Conservation (phyloP, 2,113 vertebrate species). For the Lates calcarifer region DNA sequence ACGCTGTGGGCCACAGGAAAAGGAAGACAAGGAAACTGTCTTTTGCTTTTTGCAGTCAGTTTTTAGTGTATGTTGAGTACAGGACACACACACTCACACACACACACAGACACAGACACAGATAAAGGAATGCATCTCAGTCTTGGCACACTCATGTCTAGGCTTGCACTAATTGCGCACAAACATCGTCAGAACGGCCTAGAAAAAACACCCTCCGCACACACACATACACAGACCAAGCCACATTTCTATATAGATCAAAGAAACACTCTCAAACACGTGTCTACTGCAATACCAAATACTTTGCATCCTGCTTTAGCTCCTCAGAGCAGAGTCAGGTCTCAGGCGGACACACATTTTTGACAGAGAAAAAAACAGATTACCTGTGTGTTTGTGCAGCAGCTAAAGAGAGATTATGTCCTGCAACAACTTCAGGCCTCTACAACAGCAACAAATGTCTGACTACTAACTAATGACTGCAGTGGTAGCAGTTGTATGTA, state of each 20-base stretch:
- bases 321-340: constrained; percentile 13
- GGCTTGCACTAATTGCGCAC: constrained; percentile 65
- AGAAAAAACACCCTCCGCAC: constrained; percentile 18
- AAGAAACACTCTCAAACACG: constrained; percentile 42
- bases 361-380: constrained; percentile 39
- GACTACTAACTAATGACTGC: not conserved
- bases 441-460: not conserved
- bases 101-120: not conserved
- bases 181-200: constrained; percentile 34
- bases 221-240: not conserved
- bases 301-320: constrained; percentile 56
- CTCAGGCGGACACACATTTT: not conserved
- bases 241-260: constrained; percentile 62
- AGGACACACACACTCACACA: constrained; percentile 6
- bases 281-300: constrained; percentile 37
- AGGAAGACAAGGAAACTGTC: not conserved
- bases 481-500: not conserved
- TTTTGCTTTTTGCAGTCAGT: not conserved
- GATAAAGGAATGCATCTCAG: constrained; percentile 71
- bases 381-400: not conserved
- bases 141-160: constrained; percentile 66
- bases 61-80: constrained; percentile 13
- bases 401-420: not conserved
- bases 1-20: not conserved
- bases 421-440: not conserved